Base-by-base conservation (phyloP, 2,888 invertebrate species). In the Zaprionus lineosus region DNA sequence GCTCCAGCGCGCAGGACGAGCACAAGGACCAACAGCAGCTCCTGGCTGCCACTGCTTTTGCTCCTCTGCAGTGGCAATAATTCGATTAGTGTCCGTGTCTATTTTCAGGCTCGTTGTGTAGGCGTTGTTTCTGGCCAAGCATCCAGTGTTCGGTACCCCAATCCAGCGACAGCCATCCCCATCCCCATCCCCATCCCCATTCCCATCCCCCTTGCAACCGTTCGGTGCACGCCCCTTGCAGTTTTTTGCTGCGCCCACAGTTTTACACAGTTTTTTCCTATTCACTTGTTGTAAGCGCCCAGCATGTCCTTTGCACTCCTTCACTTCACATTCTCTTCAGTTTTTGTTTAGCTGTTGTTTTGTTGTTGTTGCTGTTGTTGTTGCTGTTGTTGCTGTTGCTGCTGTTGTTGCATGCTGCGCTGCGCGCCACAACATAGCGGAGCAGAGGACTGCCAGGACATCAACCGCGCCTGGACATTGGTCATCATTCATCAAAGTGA, bases 401-500 rank as follows among this genome's bases (percentile, higher is more conserved):
- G n/a, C 33, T 60, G 51, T 52, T 72, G 63, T 59, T 70, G 69
- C 77, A 71, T 63, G 74, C 70, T 70, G 74, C 75, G 63, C 74
- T 62, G 59, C 37, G 41, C 53, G 41, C 51, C 36, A 46, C 52
- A 31, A 43, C 44, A 34, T 21, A 8, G 31, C 40, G n/a, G 24
- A 24, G 24, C 24, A 24, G 24, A 64, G 61, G 67, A 64, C 67
- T 62, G 70, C 65, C 57, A 65, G 67, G 59, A 63, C 71, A 56
- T 56, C 72, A 67, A 71, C 75, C 84, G 74, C 86, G 82, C 82
- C 71, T 84, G 73, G 73, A 84, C 78, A 81, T 83, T 86, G 87
- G 88, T 87, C 87, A 81, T 84, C 87, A 87, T 87, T 88, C 88
- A 87, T 87, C 87, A 87, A 87, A 86, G 88, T 78, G 84, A 86